Percentiles rank a stretch among this genome's conserved stretches.
These are phyloP conservation scores for Chaenocephalus aceratus DNA, from an alignment of 2,113 vertebrate species.

Conservation along the genomic window DNA sequence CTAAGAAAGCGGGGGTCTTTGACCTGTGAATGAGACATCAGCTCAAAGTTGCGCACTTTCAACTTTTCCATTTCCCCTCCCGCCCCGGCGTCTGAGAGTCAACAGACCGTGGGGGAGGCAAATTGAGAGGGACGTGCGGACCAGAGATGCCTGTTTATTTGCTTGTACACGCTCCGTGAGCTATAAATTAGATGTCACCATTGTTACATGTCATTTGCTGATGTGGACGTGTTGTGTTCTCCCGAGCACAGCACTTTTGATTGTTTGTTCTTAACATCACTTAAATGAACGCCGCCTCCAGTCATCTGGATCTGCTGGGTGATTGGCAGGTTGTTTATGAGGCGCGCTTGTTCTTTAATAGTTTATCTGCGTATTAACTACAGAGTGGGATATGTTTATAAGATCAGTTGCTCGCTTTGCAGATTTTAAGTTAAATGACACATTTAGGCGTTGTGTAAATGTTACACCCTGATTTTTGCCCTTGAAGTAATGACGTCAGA, in stretches of 20 bases:
- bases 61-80: slow-evolving; percentile 56
- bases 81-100: slow-evolving; percentile 45
- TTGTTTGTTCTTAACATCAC: slow-evolving; percentile 81
- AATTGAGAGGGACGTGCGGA: slow-evolving; percentile 77
- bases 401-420: neutral
- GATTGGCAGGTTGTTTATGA: slow-evolving; percentile 71
- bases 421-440: neutral
- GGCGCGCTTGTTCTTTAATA: slow-evolving; percentile 28
- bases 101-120: slow-evolving; percentile 75
- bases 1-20: neutral
- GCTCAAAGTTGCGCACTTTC: slow-evolving; percentile 59
- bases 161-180: slow-evolving; percentile 80
- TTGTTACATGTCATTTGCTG: slow-evolving; percentile 79
- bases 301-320: slow-evolving; percentile 52
- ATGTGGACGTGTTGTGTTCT: slow-evolving; percentile 62
- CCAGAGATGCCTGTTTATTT: slow-evolving; percentile 82
- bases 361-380: slow-evolving; percentile 21
- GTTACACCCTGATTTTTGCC: neutral
- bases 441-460: too few relatives aligned
- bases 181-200: slow-evolving; percentile 85
- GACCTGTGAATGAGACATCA: slow-evolving; percentile 77
- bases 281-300: slow-evolving; percentile 71
- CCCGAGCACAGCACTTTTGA: slow-evolving; percentile 68
- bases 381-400: slow-evolving; percentile 12
- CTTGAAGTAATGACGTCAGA: slow-evolving; percentile 2